phyloP scores from a whole-genome alignment of 2,113 vertebrate genomes.

The Colistium nudipinnis region DNA sequence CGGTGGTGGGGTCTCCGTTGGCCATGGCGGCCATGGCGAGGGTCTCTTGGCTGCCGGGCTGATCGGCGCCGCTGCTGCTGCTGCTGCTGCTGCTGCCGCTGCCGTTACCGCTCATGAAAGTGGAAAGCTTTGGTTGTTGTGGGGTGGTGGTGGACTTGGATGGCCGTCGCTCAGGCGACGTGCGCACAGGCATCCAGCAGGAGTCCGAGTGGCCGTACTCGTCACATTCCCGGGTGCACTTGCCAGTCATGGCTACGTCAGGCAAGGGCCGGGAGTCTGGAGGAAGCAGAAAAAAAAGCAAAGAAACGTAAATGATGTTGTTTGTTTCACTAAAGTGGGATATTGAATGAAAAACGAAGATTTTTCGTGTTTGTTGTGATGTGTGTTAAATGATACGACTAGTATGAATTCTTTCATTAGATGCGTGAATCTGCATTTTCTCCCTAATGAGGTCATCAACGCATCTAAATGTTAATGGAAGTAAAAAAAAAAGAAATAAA shows the following conservation, averaged over 20 bases:
- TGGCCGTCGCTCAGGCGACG: conserved; percentile 94
- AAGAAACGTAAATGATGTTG: conserved; percentile 42
- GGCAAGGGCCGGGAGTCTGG: conserved; percentile 98
- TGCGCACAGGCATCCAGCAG: conserved; percentile 99
- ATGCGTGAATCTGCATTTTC: conserved; percentile 52
- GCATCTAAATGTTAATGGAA: conserved; percentile 61
- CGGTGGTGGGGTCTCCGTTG: conserved; percentile 89
- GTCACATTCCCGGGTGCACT: conserved; percentile 97
- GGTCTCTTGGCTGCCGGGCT: conserved; percentile 92
- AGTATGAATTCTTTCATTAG: conserved; percentile 43
- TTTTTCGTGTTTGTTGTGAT: conserved; percentile 61
- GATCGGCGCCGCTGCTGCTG: conserved; percentile 84
- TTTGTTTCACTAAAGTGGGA: conserved; percentile 34
- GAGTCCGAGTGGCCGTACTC: conserved; percentile 99
- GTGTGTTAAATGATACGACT: conserved; percentile 65
- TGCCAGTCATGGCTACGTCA: conserved; percentile 99
- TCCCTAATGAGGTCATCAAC: conserved; percentile 50
- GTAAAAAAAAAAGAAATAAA: conserved; percentile 39
- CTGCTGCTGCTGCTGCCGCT: conserved; percentile 79
- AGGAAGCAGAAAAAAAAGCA: conserved; percentile 52
- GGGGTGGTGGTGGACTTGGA: conserved; percentile 83
- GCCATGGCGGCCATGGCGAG: conserved; percentile 87
- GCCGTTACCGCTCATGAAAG: conserved; percentile 91
- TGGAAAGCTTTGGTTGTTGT: conserved; percentile 97
- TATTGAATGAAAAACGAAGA: conserved; percentile 25